Base-by-base conservation (phyloP, 2,113 vertebrate species). In the Cebus imitator region DNA sequence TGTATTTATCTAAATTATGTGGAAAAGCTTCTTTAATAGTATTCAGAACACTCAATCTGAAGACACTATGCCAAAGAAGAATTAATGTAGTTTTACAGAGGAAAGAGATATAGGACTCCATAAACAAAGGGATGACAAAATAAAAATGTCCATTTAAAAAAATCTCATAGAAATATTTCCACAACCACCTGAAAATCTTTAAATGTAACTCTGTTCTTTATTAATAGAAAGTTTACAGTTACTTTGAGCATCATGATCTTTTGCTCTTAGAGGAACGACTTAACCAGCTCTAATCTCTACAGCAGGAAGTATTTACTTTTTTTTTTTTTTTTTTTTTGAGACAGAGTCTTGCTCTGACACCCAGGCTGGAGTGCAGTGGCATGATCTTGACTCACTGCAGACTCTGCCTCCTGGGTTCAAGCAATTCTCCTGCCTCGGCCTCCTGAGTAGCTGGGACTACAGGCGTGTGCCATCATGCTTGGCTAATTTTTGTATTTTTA, bases 51-150 rank as follows among this genome's bases (percentile, higher is more conserved):
- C 35, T 55, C 21, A 11, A 0, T 89, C 95, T 91, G 55, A 96
- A 94, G 83, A 68, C 93, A 14, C 2, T 90, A 0, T 52, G 88
- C 70, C 72, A 80, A 30, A 64, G 66, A 92, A 50, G 43, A 95
- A 87, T 92, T 95, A 73, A 82, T 88, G 14, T 90, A 13, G 8
- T 27, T 96, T 73, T 35, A 72, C 45, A 72, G 11, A 97, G 35
- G 40, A 95, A n/a, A 93, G 8, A 40, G 79, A 95, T 43, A 81
- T 9, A 43, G 9, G 5, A 89, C 0, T 5, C 2, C 27, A 96
- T 87, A 85, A 40, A 8, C 11, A 40, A 16, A 20, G 57, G 25
- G 58, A 83, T 43, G 5, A 3, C 5, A 48, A 70, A 37, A 93
- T 9, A 86, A 84, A 87, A 40, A 86, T 45, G 0, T 11, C 7